Conservation (phyloP, 2,888 invertebrate genomes). For the Dastarcus helophoroides region DNA sequence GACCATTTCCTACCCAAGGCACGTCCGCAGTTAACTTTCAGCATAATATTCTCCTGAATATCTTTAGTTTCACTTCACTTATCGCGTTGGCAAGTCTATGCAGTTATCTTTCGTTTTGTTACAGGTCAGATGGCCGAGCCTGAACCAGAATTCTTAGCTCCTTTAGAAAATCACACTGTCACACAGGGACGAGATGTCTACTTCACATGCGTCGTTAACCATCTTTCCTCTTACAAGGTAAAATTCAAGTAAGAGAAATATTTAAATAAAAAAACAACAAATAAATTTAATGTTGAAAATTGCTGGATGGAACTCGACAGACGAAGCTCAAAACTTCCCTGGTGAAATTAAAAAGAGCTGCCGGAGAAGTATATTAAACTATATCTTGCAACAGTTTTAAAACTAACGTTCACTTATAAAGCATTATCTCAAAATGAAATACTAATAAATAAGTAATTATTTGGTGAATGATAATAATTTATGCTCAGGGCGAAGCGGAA, state of each 20-base stretch:
- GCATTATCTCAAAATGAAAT: too few relatives aligned
- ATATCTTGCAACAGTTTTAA: too few relatives aligned
- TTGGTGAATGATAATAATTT: too few relatives aligned
- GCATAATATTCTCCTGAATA: conserved; percentile 35
- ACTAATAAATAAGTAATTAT: too few relatives aligned
- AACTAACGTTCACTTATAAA: too few relatives aligned
- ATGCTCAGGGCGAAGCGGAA: too few relatives aligned
- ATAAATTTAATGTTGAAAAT: too few relatives aligned
- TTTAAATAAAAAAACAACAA: too few relatives aligned
- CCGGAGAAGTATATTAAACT: too few relatives aligned
- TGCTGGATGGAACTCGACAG: too few relatives aligned
- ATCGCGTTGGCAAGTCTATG: conserved; percentile 31
- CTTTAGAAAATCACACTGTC: conserved; percentile 76
- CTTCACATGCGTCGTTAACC: conserved; percentile 85
- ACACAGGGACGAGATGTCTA: conserved; percentile 78
- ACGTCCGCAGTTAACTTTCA: conserved; percentile 33
- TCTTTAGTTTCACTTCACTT: conserved; percentile 37
- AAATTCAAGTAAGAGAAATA: conserved; percentile 17
- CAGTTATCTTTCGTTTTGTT: conserved; percentile 32
- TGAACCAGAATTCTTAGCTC: conserved; percentile 73
- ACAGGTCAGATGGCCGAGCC: conserved; percentile 60
- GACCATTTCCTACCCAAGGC: conserved; percentile 31
- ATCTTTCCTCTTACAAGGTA: conserved; percentile 79
- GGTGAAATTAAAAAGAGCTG: too few relatives aligned
- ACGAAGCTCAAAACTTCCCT: too few relatives aligned